These are phyloP conservation scores for Drosophila prostipennis DNA, from an alignment of 2,888 invertebrate species.

Conservation along the genomic window DNA sequence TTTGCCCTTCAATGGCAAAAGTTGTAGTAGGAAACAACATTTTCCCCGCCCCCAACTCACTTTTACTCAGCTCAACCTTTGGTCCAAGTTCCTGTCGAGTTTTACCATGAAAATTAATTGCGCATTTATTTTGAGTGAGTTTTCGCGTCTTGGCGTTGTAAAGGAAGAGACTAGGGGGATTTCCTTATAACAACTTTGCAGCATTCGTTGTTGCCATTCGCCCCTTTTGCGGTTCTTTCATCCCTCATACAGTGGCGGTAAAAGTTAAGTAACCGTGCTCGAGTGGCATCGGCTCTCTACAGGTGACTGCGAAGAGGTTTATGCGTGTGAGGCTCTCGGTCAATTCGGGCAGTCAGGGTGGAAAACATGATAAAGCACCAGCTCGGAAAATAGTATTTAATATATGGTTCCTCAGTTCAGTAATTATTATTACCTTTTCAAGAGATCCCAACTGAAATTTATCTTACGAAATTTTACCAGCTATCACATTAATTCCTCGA, in stretches of 20 bases:
- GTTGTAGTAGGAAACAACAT: constrained; percentile 62
- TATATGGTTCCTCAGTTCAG: no score
- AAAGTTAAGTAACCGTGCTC: constrained; percentile 41
- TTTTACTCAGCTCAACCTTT: constrained; percentile 25
- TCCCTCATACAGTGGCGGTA: constrained; percentile 14
- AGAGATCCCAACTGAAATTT: not conserved
- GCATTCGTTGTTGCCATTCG: constrained; percentile 40
- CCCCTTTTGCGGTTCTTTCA: constrained; percentile 11
- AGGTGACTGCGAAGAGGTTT: constrained; percentile 20
- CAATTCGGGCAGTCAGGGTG: not conserved
- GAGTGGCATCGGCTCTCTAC: constrained; percentile 31
- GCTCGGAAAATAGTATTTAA: not conserved
- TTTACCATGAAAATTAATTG: constrained; percentile 74
- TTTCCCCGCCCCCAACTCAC: constrained; percentile 32
- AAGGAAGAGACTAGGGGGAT: not conserved
- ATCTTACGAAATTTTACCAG: not conserved
- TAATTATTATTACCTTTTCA: not conserved
- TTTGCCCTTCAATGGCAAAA: constrained; percentile 58
- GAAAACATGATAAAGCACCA: not conserved
- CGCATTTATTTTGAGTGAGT: constrained; percentile 74
- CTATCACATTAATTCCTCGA: not conserved
- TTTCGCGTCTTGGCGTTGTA: constrained; percentile 44
- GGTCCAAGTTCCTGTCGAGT: constrained; percentile 56
- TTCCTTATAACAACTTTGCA: constrained; percentile 28
- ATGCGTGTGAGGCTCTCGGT: constrained; percentile 11